Percentiles rank a stretch among this genome's conserved stretches.
Conservation (phyloP, 2,888 invertebrate species). For the Elaeidobius kamerunicus region DNA sequence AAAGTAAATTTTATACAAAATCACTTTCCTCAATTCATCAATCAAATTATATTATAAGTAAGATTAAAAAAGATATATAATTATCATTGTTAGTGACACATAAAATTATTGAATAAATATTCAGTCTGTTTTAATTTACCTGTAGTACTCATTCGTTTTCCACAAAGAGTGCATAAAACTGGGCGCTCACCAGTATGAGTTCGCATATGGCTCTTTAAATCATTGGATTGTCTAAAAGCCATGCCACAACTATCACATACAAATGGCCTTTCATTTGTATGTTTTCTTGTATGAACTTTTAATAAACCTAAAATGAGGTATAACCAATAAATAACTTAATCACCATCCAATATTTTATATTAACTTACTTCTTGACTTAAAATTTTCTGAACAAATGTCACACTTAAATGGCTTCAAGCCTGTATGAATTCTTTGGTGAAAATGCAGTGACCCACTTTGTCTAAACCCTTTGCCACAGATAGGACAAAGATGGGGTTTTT, state of each 20-base stretch:
- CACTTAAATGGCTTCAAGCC: conserved; percentile 40
- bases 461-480: conserved; percentile 46
- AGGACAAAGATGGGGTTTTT: conserved; percentile 44
- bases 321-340: no score
- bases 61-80: no score
- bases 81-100: no score
- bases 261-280: conserved; percentile 41
- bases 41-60: no score
- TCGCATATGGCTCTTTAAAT: conserved; percentile 47
- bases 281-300: conserved; percentile 41
- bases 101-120: no score
- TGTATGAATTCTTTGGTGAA: conserved; percentile 43
- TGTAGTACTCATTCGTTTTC: conserved; percentile 44
- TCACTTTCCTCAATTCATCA: no score
- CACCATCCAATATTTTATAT: no score
- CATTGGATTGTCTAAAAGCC: conserved; percentile 47
- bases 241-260: conserved; percentile 46
- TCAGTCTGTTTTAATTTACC: conserved; percentile 32
- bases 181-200: conserved; percentile 55
- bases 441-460: conserved; percentile 43
- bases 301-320: conserved; percentile 35
- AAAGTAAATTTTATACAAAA: no score
- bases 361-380: conserved; percentile 38
- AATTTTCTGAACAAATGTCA: conserved; percentile 36
- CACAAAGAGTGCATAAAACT: conserved; percentile 47